phyloP scores from a whole-genome alignment of 2,888 invertebrate genomes.

The Schrankia costaestrigalis region DNA sequence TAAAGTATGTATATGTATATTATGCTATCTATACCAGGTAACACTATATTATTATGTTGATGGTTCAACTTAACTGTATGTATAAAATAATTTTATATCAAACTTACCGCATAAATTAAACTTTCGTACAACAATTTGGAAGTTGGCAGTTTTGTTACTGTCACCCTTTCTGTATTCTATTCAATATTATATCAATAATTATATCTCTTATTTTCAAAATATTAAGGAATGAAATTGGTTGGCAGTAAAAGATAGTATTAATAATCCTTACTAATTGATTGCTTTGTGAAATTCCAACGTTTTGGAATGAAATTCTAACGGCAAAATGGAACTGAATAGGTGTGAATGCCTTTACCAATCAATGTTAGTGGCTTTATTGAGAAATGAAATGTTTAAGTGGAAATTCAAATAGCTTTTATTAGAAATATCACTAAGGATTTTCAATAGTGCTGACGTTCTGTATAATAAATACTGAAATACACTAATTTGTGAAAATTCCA shows the following conservation, averaged over 20 bases:
- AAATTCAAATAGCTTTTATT: too few species aligned
- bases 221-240: conserved; percentile 32
- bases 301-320: too few species aligned
- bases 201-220: conserved; percentile 28
- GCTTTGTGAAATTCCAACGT: conserved; percentile 35
- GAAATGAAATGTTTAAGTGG: too few species aligned
- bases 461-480: too few species aligned
- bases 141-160: conserved; percentile 54
- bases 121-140: conserved; percentile 57
- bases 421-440: too few species aligned
- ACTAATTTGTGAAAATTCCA: too few species aligned
- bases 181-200: conserved; percentile 39
- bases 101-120: conserved; percentile 65
- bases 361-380: too few species aligned
- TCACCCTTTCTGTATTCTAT: conserved; percentile 49
- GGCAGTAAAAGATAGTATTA: conserved; percentile 29
- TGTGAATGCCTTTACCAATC: too few species aligned
- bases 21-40: background rate
- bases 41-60: conserved; percentile 2
- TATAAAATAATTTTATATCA: conserved; percentile 49
- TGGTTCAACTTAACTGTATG: conserved; percentile 29
- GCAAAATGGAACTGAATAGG: too few species aligned
- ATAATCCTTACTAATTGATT: conserved; percentile 43
- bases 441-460: too few species aligned
- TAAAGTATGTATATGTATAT: background rate